phyloP scores from a whole-genome alignment of 1,140 invertebrate species.

The Wasmannia auropunctata region DNA sequence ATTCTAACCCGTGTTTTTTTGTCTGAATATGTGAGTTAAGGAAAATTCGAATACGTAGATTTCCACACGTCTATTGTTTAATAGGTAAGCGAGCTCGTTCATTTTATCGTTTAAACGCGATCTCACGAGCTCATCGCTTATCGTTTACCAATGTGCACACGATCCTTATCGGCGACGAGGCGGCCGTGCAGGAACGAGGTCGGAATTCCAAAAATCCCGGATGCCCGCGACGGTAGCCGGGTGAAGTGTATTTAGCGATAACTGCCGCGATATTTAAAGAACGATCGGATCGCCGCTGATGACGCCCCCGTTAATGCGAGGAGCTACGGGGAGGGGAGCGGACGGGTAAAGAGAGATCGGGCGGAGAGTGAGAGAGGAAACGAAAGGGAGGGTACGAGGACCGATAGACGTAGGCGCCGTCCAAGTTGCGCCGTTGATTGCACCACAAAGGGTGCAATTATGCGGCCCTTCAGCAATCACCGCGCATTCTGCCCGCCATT shows the following conservation, averaged over 20 bases:
- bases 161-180: not conserved
- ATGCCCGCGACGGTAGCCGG: slow-evolving; percentile 58
- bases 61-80: not conserved
- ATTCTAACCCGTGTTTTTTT: too few relatives aligned
- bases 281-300: slow-evolving; percentile 59
- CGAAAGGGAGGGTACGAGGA: slow-evolving; percentile 61
- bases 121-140: slow-evolving; percentile 12
- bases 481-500: slow-evolving; percentile 84
- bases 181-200: not conserved
- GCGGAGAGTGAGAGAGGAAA: slow-evolving; percentile 32
- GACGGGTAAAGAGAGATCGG: not conserved
- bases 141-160: slow-evolving; percentile 23
- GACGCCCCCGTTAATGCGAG: slow-evolving; percentile 57
- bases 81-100: not conserved
- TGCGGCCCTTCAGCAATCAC: slow-evolving; percentile 86
- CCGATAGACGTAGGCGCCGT: slow-evolving; percentile 77
- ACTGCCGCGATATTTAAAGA: slow-evolving; percentile 67
- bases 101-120: not conserved
- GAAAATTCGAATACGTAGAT: not conserved
- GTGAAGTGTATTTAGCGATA: slow-evolving; percentile 67
- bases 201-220: slow-evolving; percentile 59
- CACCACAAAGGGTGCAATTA: slow-evolving; percentile 86
- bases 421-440: slow-evolving; percentile 85
- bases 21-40: not conserved
- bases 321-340: not conserved